These are phyloP conservation scores for Phytoseiulus persimilis DNA, from an alignment of 2,888 invertebrate genomes.

Conservation along the genomic window DNA sequence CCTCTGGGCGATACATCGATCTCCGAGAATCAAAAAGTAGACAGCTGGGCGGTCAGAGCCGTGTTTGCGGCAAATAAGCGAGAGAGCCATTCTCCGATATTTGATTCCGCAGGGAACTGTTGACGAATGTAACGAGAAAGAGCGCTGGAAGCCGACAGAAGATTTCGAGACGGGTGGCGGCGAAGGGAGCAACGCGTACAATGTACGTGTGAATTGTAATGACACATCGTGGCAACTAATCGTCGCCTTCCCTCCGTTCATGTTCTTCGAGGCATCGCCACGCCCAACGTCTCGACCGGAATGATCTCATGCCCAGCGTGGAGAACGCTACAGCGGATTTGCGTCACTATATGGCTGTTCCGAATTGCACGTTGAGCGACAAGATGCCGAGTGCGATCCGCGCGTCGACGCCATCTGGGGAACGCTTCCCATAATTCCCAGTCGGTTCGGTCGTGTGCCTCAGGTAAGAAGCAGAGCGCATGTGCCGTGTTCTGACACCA, in stretches of 20 bases:
- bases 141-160: neutral
- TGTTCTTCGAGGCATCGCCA: neutral
- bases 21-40: neutral
- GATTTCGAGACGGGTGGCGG: neutral
- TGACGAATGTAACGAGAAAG: too few relatives aligned
- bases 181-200: neutral
- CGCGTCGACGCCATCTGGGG: too few relatives aligned
- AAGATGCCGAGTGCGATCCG: too few relatives aligned
- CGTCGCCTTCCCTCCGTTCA: neutral
- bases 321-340: neutral
- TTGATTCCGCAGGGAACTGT: neutral
- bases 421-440: too few relatives aligned
- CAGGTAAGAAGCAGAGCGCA: too few relatives aligned
- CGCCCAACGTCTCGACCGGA: neutral
- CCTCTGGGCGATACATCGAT: neutral
- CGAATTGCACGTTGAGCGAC: too few relatives aligned
- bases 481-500: too few relatives aligned
- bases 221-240: neutral
- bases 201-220: neutral
- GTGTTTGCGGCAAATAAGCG: neutral
- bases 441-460: too few relatives aligned
- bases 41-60: neutral
- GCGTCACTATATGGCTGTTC: too few relatives aligned
- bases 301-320: neutral
- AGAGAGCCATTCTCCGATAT: neutral